These are phyloP conservation scores for Drosophila pseudotalamancana DNA, from an alignment of 2,888 invertebrate species.

Conservation along the genomic window DNA sequence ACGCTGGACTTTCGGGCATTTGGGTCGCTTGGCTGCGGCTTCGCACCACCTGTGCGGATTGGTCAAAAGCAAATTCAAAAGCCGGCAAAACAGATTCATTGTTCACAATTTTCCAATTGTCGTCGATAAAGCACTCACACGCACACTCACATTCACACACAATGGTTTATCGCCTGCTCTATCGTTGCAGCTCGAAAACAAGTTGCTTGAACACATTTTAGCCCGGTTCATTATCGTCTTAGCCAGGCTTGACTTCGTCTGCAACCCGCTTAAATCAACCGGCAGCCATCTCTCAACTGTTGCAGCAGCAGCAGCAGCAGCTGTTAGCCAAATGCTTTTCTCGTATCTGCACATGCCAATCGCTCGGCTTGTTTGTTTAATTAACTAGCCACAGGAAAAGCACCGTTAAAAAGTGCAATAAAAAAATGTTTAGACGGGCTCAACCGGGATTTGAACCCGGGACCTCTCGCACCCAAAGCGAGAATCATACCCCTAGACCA, in stretches of 20 bases:
- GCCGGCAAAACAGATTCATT: constrained; percentile 60
- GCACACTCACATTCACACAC: constrained; percentile 24
- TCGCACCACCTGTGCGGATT: constrained; percentile 45
- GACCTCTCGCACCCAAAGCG: constrained; percentile 84
- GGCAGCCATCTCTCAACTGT: constrained; percentile 59
- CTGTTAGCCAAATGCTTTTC: constrained; percentile 45
- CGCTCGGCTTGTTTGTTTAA: constrained; percentile 62
- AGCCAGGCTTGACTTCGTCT: neutral
- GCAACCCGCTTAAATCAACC: constrained; percentile 49
- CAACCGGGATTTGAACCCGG: constrained; percentile 84
- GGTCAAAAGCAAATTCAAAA: constrained; percentile 32
- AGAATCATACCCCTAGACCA: constrained; percentile 84
- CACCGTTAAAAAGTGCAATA: constrained; percentile 14
- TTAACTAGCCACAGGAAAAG: constrained; percentile 45
- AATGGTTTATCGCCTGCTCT: constrained; percentile 51
- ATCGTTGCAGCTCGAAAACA: constrained; percentile 61
- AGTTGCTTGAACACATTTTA: constrained; percentile 62
- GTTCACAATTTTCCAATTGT: constrained; percentile 75
- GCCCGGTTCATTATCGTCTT: constrained; percentile 56
- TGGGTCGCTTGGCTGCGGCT: constrained; percentile 10
- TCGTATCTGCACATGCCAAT: constrained; percentile 59
- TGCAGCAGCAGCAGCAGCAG: constrained; percentile 17
- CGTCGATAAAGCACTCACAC: constrained; percentile 57
- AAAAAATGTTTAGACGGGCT: constrained; percentile 67
- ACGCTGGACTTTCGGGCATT: constrained; percentile 18